Evolutionary conservation across 2,888 invertebrate species (phyloP), one percentile per base, ranked within the genome.

Genomic region (Gonocerus acuteangulatus): DNA sequence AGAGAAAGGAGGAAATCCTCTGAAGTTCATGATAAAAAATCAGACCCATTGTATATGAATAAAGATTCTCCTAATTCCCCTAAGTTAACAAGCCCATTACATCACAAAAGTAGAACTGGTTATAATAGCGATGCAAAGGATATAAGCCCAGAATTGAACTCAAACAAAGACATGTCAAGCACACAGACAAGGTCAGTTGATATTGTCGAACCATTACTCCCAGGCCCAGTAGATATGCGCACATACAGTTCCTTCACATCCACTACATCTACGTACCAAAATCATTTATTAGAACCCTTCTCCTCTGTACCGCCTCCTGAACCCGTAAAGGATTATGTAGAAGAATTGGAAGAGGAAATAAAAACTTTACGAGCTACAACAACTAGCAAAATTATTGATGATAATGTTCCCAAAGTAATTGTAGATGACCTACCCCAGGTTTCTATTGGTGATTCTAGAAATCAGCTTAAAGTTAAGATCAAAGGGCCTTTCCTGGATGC

Each of bases 191-290:
- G 19, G 49, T n/a, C 69, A 32, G 36, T 56, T 42, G 60, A 63
- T 23, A 57, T 67, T 19, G 69, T 69, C n/a, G 70, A 72, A 13
- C 73, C 77, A 2, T 69, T 90, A 54, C 73, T 91, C 65, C 90
- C 91, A 0, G 91, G 89, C 1, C 91, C 91, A 0, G 91, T 91
- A 0, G 90, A 91, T 72, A 91, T 91, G 91, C 82, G 91, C 58
- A 90, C 90, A 0, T 91, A 91, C 72, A 87, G 83, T 70, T 78
- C 79, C 1, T 78, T 80, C 62, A 78, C 79, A 22, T 79, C 80
- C 62, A 75, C 77, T 16, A 73, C 77, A 59, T 80, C 79, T 65
- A 82, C 2, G 83, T 80, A 0, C 73, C 64, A 67, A 44, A 65
- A 67, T 70, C 15, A 71, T 72, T 27, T 69, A 63, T 23, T 70